Evolutionary conservation across 2,113 vertebrate species (phyloP).

Genomic region (Choloepus hoffmanni): DNA sequence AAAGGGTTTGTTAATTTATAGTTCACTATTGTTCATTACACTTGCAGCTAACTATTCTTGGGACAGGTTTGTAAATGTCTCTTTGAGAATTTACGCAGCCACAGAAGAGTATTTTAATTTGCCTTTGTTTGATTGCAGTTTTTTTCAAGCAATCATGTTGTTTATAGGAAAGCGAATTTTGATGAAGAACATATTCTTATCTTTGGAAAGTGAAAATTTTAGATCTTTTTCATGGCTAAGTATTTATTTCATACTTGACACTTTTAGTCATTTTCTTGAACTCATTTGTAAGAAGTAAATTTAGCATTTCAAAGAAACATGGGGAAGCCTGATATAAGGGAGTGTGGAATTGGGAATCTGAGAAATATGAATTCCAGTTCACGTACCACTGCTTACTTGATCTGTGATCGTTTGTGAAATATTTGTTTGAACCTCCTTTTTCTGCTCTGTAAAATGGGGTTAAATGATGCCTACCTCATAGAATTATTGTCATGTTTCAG

Average conservation of each 20-base stretch:
- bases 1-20: constrained; percentile 93
- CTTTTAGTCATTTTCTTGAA: constrained; percentile 52
- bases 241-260: constrained; percentile 55
- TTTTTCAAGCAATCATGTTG: constrained; percentile 38
- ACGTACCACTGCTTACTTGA: background rate
- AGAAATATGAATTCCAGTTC: background rate
- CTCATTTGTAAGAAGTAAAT: constrained; percentile 24
- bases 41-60: constrained; percentile 63
- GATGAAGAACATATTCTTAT: constrained; percentile 47
- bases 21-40: constrained; percentile 75
- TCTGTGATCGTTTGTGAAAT: constrained; percentile 23
- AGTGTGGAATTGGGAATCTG: background rate
- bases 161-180: constrained; percentile 60
- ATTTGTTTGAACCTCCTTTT: constrained; percentile 7
- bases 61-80: constrained; percentile 56
- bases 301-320: background rate
- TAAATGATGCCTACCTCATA: constrained; percentile 51
- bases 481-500: background rate
- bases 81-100: background rate
- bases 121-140: constrained; percentile 68
- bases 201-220: constrained; percentile 46
- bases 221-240: background rate
- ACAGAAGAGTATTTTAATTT: constrained; percentile 67
- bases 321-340: background rate
- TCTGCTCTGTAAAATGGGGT: constrained; percentile 46